Conservation (phyloP, 2,888 invertebrate species). For the Smittia sp. region DNA sequence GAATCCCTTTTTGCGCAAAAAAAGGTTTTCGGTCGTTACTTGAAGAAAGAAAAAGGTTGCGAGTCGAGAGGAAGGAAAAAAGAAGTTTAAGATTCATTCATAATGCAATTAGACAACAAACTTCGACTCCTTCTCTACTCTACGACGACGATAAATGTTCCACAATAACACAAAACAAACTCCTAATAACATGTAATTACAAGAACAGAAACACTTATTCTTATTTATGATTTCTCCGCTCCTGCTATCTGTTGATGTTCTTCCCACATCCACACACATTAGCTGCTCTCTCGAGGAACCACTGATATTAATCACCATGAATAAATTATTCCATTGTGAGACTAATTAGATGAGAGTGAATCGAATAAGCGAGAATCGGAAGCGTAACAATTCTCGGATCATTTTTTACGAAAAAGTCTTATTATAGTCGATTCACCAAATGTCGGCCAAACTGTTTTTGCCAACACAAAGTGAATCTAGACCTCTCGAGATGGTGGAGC, state of each 20-base stretch:
- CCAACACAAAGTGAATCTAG: too few relatives aligned
- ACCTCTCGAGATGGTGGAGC: too few relatives aligned
- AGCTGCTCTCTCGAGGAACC: background rate
- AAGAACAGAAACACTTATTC: conserved; percentile 7
- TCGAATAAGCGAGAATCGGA: conserved; percentile 17
- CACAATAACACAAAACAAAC: background rate
- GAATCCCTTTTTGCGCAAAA: conserved; percentile 6
- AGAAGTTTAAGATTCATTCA: conserved; percentile 11
- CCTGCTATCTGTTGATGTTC: conserved; percentile 6
- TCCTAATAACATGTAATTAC: conserved; percentile 24
- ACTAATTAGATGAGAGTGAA: conserved; percentile 36
- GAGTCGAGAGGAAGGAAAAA: background rate
- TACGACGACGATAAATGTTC: background rate
- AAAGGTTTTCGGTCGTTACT: conserved; percentile 5
- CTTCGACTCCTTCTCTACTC: background rate
- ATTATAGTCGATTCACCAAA: background rate
- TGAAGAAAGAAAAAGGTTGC: background rate
- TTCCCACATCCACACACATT: background rate
- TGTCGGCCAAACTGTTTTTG: too few relatives aligned
- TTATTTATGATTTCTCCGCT: conserved; percentile 14
- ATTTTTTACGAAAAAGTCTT: conserved; percentile 22
- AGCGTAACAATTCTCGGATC: conserved; percentile 10
- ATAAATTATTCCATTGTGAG: conserved; percentile 40
- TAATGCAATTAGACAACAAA: conserved; percentile 10
- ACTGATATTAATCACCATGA: conserved; percentile 33